Base-by-base conservation (phyloP, 2,113 vertebrate genomes). In the Pluvianellus socialis region DNA sequence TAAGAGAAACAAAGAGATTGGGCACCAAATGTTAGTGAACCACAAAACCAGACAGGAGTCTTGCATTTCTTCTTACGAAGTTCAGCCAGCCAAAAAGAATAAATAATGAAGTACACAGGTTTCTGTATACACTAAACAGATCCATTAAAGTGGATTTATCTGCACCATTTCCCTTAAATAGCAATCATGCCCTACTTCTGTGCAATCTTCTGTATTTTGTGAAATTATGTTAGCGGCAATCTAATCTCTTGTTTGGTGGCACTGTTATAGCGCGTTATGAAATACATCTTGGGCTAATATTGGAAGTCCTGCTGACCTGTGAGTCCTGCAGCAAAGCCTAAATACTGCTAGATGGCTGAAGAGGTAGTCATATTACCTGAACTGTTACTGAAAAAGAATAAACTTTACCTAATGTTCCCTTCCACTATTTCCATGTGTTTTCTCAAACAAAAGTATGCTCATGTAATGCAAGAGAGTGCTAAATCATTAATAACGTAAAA, bases 81-180 rank as follows among this genome's bases (percentile, higher is more conserved):
- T 96, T 97, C 96, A 97, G 68, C 68, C 82, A 86, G 92, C 71
- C 94, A 98, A 96, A 97, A 96, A 95, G 92, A 96, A 98, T 93
- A 97, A 98, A 97, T 96, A 96, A 98, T 93, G 95, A 97, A 92
- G 68, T 55, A 79, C 81, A 40, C 4, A 84, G 86, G 76, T 93
- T 97, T 96, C 97, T 97, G 92, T 94, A 97, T 96, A 94, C 68
- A 76, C 94, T 91, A 96, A 97, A 97, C 77, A 91, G 96, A 95
- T 75, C 96, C 97, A 98, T 98, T 98, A 98, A 97, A 95, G 90
- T 42, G 89, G 93, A 98, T 98, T 98, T 98, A 97, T 98, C 97
- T 98, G 98, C 98, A 98, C 92, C 97, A 98, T 98, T 98, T 98
- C 97, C 97, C 91, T 97, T 97, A 97, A 97, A 98, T 97, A 97